Evolutionary conservation across 2,888 invertebrate genomes (phyloP), one percentile per base, ranked within the genome.

Genomic region (Epinotia brunnichana): DNA sequence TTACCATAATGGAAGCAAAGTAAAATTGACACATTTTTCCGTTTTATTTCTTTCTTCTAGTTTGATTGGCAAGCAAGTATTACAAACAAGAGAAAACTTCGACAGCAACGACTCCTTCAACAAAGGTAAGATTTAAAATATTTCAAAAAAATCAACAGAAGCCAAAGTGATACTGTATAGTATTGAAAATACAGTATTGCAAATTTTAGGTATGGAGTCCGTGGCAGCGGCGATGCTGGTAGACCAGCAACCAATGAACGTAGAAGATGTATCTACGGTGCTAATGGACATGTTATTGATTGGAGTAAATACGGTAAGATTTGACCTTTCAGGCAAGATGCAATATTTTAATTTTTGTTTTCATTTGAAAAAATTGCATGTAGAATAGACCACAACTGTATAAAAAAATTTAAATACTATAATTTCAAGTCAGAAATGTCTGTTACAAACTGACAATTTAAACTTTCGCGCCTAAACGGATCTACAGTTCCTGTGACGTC

Each of bases 281-380:
- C 79, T 95, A 59, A 93, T 95, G 90, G 96, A 96, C 80, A 94
- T 95, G 94, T 89, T 95, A 57, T 85, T 96, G 7, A 93, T 96
- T 78, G 95, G 95, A 71, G 94, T 95, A 0, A 95, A 95, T 79
- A 94, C 95, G 78, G 95, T 95, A 84, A 84, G 82, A 70, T 61
- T 39, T 21, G 53, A 54, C 15, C 19, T 24, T 24, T n/a, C n/a
- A n/a, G n/a, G n/a, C n/a, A n/a, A n/a, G n/a, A n/a, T n/a, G n/a
- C n/a, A n/a, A n/a, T n/a, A n/a, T n/a, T n/a, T n/a, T n/a, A n/a
- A n/a, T n/a, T n/a, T n/a, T n/a, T n/a, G n/a, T n/a, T n/a, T n/a
- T n/a, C n/a, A n/a, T n/a, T n/a, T n/a, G n/a, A n/a, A n/a, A n/a
- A n/a, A n/a, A n/a, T n/a, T n/a, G n/a, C n/a, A n/a, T n/a, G n/a